phyloP scores from a whole-genome alignment of 2,113 vertebrate species.

The Phoenicopterus ruber region DNA sequence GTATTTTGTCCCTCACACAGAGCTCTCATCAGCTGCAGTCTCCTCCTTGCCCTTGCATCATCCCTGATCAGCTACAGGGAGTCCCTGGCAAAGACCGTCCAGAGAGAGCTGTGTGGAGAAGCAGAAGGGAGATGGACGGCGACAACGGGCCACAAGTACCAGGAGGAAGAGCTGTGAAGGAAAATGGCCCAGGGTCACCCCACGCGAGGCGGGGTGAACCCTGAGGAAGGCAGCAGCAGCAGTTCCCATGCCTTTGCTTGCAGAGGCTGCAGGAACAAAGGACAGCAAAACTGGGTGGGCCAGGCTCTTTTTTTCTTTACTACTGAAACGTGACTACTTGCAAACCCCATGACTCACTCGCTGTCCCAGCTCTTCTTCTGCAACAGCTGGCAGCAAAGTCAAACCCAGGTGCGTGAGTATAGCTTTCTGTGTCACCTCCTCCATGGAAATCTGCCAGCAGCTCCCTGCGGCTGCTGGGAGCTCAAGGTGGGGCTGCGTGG shows the following conservation, averaged over 20 bases:
- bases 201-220: neutral
- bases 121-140: accelerated
- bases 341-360: slow-evolving; percentile 6
- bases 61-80: neutral
- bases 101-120: neutral
- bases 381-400: neutral
- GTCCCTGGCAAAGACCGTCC: neutral
- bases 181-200: neutral
- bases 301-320: neutral
- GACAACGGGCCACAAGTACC: neutral
- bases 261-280: neutral
- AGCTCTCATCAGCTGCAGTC: neutral
- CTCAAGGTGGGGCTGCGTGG: neutral
- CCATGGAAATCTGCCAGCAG: neutral
- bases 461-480: neutral
- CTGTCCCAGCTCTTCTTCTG: neutral
- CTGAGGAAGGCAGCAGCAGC: neutral
- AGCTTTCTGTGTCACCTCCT: neutral
- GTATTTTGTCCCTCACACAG: neutral
- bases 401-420: neutral
- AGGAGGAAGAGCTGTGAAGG: neutral
- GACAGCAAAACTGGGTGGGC: neutral
- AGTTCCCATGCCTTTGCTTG: neutral
- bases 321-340: neutral
- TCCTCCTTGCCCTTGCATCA: neutral